phyloP scores from a whole-genome alignment of 2,797 vertebrate genomes.

The Enteromius anoplus region DNA sequence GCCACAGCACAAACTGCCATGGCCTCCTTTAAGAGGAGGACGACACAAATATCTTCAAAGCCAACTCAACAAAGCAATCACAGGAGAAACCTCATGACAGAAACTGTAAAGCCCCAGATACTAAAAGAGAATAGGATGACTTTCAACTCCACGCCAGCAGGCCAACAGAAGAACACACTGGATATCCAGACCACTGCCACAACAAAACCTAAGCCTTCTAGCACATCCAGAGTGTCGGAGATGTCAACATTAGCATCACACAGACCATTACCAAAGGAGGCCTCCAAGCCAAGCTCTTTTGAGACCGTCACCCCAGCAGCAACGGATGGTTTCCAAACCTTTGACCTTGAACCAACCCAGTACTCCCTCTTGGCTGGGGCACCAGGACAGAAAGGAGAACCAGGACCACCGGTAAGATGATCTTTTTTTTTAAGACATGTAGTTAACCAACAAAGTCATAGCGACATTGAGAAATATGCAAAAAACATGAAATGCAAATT shows the following conservation, averaged over 20 bases:
- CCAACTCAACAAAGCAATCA: slow-evolving; percentile 48
- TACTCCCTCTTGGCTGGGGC: slow-evolving; percentile 83
- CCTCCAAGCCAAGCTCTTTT: slow-evolving; percentile 65
- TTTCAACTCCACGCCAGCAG: slow-evolving; percentile 51
- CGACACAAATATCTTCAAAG: slow-evolving; percentile 55
- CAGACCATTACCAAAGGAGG: slow-evolving; percentile 67
- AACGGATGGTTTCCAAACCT: slow-evolving; percentile 83
- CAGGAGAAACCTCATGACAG: slow-evolving; percentile 43
- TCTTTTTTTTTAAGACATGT: background rate
- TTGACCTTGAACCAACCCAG: slow-evolving; percentile 83
- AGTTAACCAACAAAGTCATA: background rate
- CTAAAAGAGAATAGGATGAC: slow-evolving; percentile 51
- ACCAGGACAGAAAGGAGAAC: slow-evolving; percentile 90
- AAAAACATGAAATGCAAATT: background rate
- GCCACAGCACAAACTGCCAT: slow-evolving; percentile 65
- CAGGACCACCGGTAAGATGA: slow-evolving; percentile 85
- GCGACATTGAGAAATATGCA: background rate
- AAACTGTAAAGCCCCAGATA: slow-evolving; percentile 47
- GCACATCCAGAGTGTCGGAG: slow-evolving; percentile 35
- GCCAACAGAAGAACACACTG: slow-evolving; percentile 51
- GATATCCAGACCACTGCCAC: slow-evolving; percentile 52
- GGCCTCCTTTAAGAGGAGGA: slow-evolving; percentile 59
- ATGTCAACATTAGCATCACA: slow-evolving; percentile 58
- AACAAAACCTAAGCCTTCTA: slow-evolving; percentile 38
- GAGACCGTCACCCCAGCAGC: slow-evolving; percentile 77